phyloP scores from a whole-genome alignment of 2,797 vertebrate genomes.

The Liparis tanakae region DNA sequence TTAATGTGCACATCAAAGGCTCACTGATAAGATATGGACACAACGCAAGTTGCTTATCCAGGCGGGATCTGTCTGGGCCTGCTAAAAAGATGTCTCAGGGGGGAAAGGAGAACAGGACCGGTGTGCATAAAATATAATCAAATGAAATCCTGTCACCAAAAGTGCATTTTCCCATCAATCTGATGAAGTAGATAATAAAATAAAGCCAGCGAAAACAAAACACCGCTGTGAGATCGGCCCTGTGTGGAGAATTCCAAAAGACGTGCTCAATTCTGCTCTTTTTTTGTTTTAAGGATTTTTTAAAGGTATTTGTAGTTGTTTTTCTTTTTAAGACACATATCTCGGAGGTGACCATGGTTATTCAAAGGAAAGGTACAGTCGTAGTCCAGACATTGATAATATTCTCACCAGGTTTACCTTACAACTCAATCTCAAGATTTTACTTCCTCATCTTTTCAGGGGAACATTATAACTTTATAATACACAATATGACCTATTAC shows the following conservation, averaged over 20 bases:
- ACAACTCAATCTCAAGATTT: not conserved
- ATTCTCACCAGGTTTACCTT: not conserved
- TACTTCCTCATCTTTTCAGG: not conserved
- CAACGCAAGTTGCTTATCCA: conserved; percentile 59
- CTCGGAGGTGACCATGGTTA: not conserved
- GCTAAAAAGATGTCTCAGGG: conserved; percentile 43
- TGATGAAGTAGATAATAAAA: conserved; percentile 37
- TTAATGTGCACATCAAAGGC: conserved; percentile 47
- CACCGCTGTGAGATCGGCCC: not conserved
- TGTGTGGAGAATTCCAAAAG: conserved; percentile 21
- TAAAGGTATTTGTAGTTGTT: not conserved
- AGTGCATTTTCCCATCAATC: conserved; percentile 50
- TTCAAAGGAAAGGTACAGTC: not conserved
- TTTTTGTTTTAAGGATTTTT: conserved; percentile 10
- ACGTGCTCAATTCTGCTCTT: not conserved
- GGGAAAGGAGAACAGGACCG: conserved; percentile 10
- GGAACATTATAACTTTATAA: not conserved
- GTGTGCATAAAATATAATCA: conserved; percentile 52
- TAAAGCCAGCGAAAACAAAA: conserved; percentile 42
- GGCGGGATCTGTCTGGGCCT: conserved; percentile 48
- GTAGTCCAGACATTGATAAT: not conserved
- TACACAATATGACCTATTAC: not conserved
- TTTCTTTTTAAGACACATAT: not conserved
- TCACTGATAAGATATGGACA: conserved; percentile 55
- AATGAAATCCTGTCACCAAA: conserved; percentile 61